Percentiles rank a stretch among this genome's conserved stretches.
These are phyloP conservation scores for Harpalus rubripes DNA, from an alignment of 2,888 invertebrate genomes.

Conservation along the genomic window DNA sequence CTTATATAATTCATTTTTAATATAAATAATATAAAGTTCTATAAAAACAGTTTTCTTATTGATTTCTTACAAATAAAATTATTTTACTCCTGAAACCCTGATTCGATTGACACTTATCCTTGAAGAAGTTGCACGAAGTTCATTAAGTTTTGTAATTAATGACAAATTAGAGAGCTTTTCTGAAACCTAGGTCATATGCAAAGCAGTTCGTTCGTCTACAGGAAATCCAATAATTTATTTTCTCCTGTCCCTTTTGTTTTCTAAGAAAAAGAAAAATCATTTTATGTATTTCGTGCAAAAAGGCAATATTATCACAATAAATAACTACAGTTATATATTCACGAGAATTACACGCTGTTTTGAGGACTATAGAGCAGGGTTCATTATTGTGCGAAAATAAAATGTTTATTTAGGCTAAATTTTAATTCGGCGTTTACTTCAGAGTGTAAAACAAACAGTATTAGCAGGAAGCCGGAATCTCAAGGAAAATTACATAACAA, in stretches of 20 bases:
- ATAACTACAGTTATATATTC: too few species aligned
- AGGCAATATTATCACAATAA: not conserved
- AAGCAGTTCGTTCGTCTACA: not conserved
- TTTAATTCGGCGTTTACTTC: too few species aligned
- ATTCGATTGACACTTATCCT: not conserved
- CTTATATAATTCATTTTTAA: too few species aligned
- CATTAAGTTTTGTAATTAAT: conserved; percentile 23
- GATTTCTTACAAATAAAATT: not conserved
- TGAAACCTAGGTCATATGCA: conserved; percentile 27
- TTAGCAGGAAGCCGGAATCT: too few species aligned
- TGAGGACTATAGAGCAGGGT: too few species aligned
- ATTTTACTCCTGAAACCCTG: not conserved
- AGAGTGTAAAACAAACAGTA: too few species aligned
- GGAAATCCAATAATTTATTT: conserved; percentile 12
- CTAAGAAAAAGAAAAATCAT: not conserved
- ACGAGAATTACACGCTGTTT: too few species aligned
- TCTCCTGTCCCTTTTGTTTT: not conserved
- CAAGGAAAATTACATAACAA: too few species aligned
- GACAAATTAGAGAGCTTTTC: conserved; percentile 12
- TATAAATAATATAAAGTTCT: too few species aligned
- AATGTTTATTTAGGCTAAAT: too few species aligned
- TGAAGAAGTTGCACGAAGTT: conserved; percentile 1
- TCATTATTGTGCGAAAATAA: too few species aligned
- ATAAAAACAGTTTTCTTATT: not conserved
- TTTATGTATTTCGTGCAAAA: not conserved